Conservation (phyloP, 2,888 invertebrate species). For the Drosophila yooni region DNA sequence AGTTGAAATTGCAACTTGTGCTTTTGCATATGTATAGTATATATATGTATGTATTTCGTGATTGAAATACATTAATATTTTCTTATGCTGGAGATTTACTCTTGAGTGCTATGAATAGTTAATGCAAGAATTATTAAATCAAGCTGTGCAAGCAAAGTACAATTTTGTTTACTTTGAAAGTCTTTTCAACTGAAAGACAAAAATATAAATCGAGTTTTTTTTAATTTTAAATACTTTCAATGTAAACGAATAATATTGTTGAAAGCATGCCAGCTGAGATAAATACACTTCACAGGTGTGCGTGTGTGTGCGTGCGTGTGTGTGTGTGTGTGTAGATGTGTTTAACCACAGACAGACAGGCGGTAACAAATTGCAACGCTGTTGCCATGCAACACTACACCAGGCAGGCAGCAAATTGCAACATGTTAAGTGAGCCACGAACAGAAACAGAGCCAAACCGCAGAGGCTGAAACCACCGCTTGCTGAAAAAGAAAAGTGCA, state of each 20-base stretch:
- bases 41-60: background rate
- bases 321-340: conserved; percentile 18
- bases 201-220: conserved; percentile 15
- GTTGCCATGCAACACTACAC: conserved; percentile 27
- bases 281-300: conserved; percentile 21
- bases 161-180: conserved; percentile 12
- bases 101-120: conserved; percentile 22
- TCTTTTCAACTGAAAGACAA: conserved; percentile 15
- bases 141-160: conserved; percentile 10
- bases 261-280: conserved; percentile 19
- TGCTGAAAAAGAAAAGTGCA: conserved; percentile 25
- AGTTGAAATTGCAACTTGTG: background rate
- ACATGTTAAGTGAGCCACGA: conserved; percentile 37
- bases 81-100: background rate
- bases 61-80: background rate
- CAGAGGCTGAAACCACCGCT: conserved; percentile 38
- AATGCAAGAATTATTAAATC: conserved; percentile 43
- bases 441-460: conserved; percentile 21
- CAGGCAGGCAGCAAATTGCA: conserved; percentile 18
- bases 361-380: conserved; percentile 43
- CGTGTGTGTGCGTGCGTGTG: no score
- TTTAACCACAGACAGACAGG: conserved; percentile 58
- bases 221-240: background rate
- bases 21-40: background rate
- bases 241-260: conserved; percentile 37